phyloP scores from a whole-genome alignment of 64 coral and sea anemone species.

The Anthopleura sola region DNA sequence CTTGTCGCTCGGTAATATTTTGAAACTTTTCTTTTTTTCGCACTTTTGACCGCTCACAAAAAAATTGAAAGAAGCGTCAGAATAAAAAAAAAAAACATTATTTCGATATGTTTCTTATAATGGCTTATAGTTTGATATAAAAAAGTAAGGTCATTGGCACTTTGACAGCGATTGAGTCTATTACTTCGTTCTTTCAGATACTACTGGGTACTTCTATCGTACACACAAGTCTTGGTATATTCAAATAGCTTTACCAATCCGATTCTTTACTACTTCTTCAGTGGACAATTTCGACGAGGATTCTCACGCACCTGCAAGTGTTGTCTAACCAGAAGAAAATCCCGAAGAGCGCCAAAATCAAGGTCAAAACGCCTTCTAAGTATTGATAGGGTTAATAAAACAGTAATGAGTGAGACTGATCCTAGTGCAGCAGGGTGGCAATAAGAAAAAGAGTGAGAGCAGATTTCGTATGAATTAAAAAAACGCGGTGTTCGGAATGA shows the following conservation, averaged over 20 bases:
- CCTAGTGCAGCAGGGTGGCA: background rate
- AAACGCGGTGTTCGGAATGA: no score
- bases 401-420: background rate
- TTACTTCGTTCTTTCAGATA: conserved; percentile 11
- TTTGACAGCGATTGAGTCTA: no score
- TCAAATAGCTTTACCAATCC: conserved; percentile 77
- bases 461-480: no score
- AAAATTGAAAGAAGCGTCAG: no score
- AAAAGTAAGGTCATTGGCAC: no score
- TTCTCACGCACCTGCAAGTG: conserved; percentile 26
- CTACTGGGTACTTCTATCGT: conserved; percentile 70
- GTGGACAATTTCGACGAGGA: conserved; percentile 75
- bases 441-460: background rate
- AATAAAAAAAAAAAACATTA: no score
- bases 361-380: conserved; percentile 19
- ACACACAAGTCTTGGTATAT: conserved; percentile 74
- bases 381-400: conserved; percentile 7
- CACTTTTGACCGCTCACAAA: no score
- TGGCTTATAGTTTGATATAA: no score
- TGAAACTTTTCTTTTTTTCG: no score
- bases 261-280: conserved; percentile 76
- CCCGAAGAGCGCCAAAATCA: background rate
- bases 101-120: no score
- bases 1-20: no score
- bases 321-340: conserved; percentile 2